Conservation (phyloP, 1,140 invertebrate genomes). For the Drosophila dunni region DNA sequence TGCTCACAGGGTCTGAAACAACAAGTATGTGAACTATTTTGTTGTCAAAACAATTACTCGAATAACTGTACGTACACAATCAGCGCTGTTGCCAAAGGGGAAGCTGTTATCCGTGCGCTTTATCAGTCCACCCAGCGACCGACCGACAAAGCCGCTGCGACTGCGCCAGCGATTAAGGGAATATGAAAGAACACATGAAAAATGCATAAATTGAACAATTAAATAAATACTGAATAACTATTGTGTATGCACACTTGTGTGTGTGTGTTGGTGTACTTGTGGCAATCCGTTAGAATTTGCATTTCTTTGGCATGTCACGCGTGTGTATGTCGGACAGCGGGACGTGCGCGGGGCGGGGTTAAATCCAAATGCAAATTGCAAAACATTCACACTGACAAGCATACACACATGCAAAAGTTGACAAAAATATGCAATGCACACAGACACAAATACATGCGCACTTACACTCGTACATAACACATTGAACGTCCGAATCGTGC, state of each 20-base stretch:
- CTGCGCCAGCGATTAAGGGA: background rate
- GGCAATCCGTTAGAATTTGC: slow-evolving; percentile 33
- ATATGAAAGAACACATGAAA: slow-evolving; percentile 38
- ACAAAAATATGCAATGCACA: slow-evolving; percentile 17
- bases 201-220: slow-evolving; percentile 46
- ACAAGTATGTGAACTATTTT: no score
- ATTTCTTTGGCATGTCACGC: slow-evolving; percentile 75
- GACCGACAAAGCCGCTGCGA: background rate
- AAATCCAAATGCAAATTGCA: slow-evolving; percentile 38
- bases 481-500: slow-evolving; percentile 42
- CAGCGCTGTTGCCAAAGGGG: background rate
- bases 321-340: slow-evolving; percentile 49
- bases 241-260: slow-evolving; percentile 17
- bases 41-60: no score
- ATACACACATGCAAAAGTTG: slow-evolving; percentile 4
- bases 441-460: slow-evolving; percentile 3
- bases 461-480: slow-evolving; percentile 29
- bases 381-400: slow-evolving; percentile 4
- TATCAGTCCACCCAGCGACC: slow-evolving; percentile 13
- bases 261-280: slow-evolving; percentile 11
- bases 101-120: slow-evolving; percentile 16
- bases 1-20: no score
- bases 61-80: background rate
- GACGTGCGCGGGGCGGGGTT: slow-evolving; percentile 3
- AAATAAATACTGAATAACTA: slow-evolving; percentile 32